phyloP scores from a whole-genome alignment of 2,888 invertebrate genomes.

The Notodonta ziczac region DNA sequence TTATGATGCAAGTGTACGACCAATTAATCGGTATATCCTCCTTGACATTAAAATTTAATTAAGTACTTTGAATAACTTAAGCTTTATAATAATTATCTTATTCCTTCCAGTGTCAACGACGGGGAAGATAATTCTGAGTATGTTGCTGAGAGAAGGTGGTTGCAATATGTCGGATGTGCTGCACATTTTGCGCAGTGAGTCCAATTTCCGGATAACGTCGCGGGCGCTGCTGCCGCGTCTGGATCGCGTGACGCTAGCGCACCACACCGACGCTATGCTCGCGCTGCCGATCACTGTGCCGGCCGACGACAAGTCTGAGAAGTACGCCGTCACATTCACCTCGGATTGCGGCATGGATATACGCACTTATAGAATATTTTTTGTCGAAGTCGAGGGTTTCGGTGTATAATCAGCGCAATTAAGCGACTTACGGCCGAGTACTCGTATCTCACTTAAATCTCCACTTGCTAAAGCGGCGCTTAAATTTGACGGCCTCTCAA shows the following conservation, averaged over 20 bases:
- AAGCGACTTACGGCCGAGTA: neutral
- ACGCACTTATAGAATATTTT: conserved; percentile 69
- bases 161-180: conserved; percentile 66
- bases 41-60: neutral
- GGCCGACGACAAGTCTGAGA: conserved; percentile 56
- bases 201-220: conserved; percentile 59
- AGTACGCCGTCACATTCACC: conserved; percentile 66
- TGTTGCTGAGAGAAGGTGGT: conserved; percentile 70
- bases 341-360: conserved; percentile 78
- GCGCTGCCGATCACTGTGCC: conserved; percentile 64
- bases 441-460: no score
- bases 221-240: conserved; percentile 54
- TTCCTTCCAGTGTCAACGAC: conserved; percentile 63
- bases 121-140: conserved; percentile 65
- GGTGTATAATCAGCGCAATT: conserved; percentile 6
- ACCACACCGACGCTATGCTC: conserved; percentile 58
- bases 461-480: no score
- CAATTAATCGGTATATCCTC: conserved; percentile 58
- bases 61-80: neutral
- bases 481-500: no score
- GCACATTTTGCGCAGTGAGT: conserved; percentile 64
- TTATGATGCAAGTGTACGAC: conserved; percentile 73
- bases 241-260: conserved; percentile 57
- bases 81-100: neutral
- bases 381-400: conserved; percentile 38